Conservation (phyloP, 2,797 vertebrate species). For the Sebastolobus alascanus region DNA sequence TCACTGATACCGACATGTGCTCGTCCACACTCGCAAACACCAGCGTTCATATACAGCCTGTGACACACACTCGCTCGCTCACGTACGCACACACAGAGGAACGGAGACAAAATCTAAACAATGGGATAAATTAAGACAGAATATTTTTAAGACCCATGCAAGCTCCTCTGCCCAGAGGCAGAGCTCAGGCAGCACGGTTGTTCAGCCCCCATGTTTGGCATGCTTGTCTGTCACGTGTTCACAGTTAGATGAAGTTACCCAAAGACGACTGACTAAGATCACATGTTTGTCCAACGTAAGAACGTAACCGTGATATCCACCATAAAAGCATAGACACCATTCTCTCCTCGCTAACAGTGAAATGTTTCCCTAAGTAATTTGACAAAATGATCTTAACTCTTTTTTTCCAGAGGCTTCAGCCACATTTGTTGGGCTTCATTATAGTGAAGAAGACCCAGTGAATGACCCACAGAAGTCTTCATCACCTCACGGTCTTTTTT, state of each 20-base stretch:
- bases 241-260: conserved; percentile 70
- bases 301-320: conserved; percentile 2
- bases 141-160: conserved; percentile 80
- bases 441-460: neutral
- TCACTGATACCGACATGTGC: conserved; percentile 50
- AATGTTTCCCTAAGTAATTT: neutral
- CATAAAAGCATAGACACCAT: neutral
- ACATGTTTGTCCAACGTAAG: conserved; percentile 5
- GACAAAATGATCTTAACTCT: neutral
- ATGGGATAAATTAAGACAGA: conserved; percentile 76
- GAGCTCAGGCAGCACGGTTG: conserved; percentile 77
- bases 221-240: conserved; percentile 76
- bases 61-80: conserved; percentile 19
- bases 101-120: conserved; percentile 55
- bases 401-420: neutral
- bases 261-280: conserved; percentile 58
- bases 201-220: conserved; percentile 76
- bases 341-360: neutral
- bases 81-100: conserved; percentile 24
- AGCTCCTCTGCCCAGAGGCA: conserved; percentile 69
- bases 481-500: neutral
- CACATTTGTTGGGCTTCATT: neutral
- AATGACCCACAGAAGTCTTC: neutral
- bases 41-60: conserved; percentile 21
- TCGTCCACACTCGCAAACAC: conserved; percentile 34